Evolutionary conservation across 1,140 invertebrate genomes (phyloP), one percentile per base, ranked within the genome.

Genomic region (Sitobion miscanthi): DNA sequence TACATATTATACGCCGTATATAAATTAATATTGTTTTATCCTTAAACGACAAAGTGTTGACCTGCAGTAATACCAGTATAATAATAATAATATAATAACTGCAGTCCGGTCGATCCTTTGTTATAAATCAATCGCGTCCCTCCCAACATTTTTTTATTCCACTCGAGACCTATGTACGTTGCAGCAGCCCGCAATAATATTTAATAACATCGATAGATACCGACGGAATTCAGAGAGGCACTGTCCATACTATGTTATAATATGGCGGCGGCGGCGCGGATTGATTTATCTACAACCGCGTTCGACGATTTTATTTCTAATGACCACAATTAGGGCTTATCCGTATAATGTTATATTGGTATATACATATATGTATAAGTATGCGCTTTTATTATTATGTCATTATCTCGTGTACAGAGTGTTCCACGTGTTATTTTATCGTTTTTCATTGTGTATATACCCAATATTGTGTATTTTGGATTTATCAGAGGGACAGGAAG

Each of bases 81-180:
- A 88, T 49, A 52, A 88, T 49, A 87, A 1, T 38, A 42, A 86
- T 86, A 86, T 86, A 86, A 86, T 86, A 77, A 77, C 62, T 17
- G 62, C 62, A 52, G 47, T 52, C 30, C n/a, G 87, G 21, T 20
- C 49, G 45, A 88, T 88, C 49, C 30, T 52, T 49, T 52, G 47
- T 88, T 54, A 88, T 88, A 88, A 88, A 88, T 88, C 87, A 88
- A 54, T 54, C 47, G 25, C 86, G 45, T n/a, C 86, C 45, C 83
- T 83, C 42, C 23, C 42, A 25, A 86, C 23, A 14, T 14, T 30
- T 86, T 85, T 86, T 86, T 47, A 8, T 86, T 45, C 38, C 38
- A 45, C 83, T 14, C 21, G 42, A 87, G 85, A 87, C 85, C 30
- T 47, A 85, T 42, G 11, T 49, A 49, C 42, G n/a, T 77, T n/a